phyloP scores from a whole-genome alignment of 2,113 vertebrate genomes.

The Melanocharis versteri region DNA sequence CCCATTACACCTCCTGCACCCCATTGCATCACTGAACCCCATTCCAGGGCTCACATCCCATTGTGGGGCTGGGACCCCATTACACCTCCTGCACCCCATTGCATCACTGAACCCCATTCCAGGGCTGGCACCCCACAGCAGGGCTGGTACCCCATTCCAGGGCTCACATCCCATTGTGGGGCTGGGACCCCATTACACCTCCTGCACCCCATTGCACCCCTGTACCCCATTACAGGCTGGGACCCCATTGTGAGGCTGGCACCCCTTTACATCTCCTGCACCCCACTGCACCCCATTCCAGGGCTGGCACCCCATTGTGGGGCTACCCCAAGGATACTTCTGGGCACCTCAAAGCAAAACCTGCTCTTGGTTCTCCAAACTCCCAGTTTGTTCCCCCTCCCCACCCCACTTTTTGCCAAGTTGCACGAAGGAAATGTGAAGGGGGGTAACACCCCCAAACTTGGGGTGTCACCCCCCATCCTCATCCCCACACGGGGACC shows the following conservation, averaged over 20 bases:
- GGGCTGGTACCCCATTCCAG: no score
- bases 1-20: no score
- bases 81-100: neutral
- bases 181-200: neutral
- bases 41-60: no score
- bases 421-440: neutral
- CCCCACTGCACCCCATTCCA: neutral
- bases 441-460: no score
- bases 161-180: neutral
- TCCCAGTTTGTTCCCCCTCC: neutral
- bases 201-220: neutral
- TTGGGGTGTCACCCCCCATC: neutral
- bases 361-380: neutral
- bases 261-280: neutral
- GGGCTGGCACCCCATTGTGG: accelerated
- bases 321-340: neutral
- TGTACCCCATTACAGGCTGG: neutral
- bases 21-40: accelerated
- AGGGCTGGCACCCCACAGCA: neutral
- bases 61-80: no score
- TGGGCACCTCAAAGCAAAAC: neutral
- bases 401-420: neutral
- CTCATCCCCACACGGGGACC: accelerated
- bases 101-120: no score
- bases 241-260: neutral